A percentile compares a stretch with the other conserved stretches of the same genome.
phyloP scores from a whole-genome alignment of 2,888 invertebrate genomes.

The Didymodactylos carnosus region DNA sequence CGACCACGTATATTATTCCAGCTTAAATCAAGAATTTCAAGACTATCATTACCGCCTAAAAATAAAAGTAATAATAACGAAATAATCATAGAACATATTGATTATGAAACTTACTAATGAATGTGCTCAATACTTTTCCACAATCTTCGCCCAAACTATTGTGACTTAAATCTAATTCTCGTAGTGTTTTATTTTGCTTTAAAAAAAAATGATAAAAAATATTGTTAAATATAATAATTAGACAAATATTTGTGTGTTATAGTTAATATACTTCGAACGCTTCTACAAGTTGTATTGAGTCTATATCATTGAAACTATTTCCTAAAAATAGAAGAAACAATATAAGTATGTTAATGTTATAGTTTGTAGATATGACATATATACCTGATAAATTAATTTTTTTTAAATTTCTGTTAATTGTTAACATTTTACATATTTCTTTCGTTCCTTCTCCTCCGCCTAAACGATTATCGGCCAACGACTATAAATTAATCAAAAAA shows the following conservation, averaged over 20 bases:
- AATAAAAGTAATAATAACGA: background rate
- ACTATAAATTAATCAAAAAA: too few relatives aligned
- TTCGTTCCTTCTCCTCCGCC: conserved; percentile 22
- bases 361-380: conserved; percentile 23
- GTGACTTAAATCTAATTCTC: conserved; percentile 25
- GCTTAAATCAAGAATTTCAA: conserved; percentile 29
- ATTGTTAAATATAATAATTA: background rate
- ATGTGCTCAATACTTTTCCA: conserved; percentile 27
- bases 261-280: conserved; percentile 17
- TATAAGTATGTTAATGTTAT: conserved; percentile 23
- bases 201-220: conserved; percentile 13
- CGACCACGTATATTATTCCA: conserved; percentile 29
- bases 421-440: conserved; percentile 25
- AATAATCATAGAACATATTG: conserved; percentile 17
- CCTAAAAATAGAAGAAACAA: conserved; percentile 24
- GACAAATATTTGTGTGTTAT: background rate
- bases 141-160: conserved; percentile 26
- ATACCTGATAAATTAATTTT: conserved; percentile 26
- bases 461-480: conserved; percentile 27
- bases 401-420: conserved; percentile 23
- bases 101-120: conserved; percentile 21
- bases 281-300: conserved; percentile 17
- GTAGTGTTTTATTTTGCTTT: conserved; percentile 27
- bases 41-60: conserved; percentile 27
- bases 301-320: conserved; percentile 19